Evolutionary conservation across 1,140 invertebrate species (phyloP).

Genomic region (Teleopsis dalmanni): DNA sequence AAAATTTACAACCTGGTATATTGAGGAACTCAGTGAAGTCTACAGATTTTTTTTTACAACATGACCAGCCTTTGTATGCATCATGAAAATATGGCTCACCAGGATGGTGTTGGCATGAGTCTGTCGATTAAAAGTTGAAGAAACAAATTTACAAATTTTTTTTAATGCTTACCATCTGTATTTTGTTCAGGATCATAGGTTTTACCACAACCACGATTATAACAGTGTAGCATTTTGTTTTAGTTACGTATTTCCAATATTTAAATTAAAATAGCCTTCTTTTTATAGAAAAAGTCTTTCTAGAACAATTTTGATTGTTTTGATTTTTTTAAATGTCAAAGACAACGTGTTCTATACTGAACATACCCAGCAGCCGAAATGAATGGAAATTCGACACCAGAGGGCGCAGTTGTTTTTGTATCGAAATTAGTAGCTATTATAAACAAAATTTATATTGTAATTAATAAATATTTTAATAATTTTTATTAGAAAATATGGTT

Average conservation of each 20-base stretch:
- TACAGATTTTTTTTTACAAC: constrained; percentile 93
- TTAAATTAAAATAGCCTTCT: not conserved
- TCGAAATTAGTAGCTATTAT: not conserved
- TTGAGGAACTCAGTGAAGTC: constrained; percentile 96
- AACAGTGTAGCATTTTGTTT: constrained; percentile 54
- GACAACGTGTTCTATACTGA: not conserved
- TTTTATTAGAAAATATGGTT: no score
- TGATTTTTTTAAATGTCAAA: not conserved
- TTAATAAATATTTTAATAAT: no score
- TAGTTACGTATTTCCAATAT: not conserved
- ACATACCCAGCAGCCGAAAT: not conserved
- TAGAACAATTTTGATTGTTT: not conserved
- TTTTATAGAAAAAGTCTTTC: not conserved
- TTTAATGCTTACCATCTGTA: constrained; percentile 64
- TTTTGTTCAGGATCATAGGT: constrained; percentile 72
- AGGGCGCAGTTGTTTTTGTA: not conserved
- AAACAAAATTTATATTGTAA: no score
- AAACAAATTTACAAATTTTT: constrained; percentile 39
- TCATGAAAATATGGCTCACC: constrained; percentile 94
- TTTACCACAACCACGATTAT: constrained; percentile 87
- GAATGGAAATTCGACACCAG: constrained; percentile 1
- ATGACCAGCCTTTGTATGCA: constrained; percentile 99
- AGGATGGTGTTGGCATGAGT: constrained; percentile 83
- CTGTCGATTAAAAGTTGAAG: constrained; percentile 46
- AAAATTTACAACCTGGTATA: constrained; percentile 80